Percentiles rank a stretch among this genome's conserved stretches.
Conservation (phyloP, 2,113 vertebrate species). For the Dromas ardeola region DNA sequence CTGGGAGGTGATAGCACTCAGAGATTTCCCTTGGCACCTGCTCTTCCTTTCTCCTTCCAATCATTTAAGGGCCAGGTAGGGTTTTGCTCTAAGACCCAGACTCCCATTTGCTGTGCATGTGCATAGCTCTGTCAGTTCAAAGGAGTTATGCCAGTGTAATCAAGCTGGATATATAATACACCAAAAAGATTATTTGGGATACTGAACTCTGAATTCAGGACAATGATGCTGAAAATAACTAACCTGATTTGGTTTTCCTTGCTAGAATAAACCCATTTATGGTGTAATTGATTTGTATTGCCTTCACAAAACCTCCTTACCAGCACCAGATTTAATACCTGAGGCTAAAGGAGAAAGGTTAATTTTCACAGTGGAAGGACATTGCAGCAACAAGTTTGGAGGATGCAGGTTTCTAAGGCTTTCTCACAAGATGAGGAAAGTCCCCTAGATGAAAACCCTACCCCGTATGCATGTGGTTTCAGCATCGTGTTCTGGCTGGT, state of each 20-base stretch:
- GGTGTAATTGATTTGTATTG: neutral
- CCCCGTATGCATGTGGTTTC: fast-evolving
- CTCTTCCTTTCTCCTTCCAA: neutral
- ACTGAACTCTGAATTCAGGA: neutral
- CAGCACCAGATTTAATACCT: neutral
- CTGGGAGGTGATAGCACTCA: neutral
- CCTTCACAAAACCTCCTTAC: neutral
- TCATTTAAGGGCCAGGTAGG: neutral
- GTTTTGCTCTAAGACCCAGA: neutral
- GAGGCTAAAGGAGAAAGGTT: neutral
- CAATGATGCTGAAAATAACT: neutral
- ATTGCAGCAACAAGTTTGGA: neutral
- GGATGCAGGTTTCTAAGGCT: neutral
- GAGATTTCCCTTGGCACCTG: conserved; percentile 9
- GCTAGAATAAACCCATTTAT: neutral
- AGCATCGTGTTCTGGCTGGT: neutral
- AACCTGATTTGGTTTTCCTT: neutral
- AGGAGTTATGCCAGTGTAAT: neutral
- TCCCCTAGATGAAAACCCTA: neutral
- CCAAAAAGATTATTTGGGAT: neutral
- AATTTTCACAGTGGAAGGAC: neutral
- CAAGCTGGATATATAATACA: neutral
- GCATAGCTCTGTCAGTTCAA: neutral
- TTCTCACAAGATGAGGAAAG: neutral
- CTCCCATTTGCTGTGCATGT: neutral